Conservation (phyloP, 2,113 vertebrate genomes). For the Lophius piscatorius region DNA sequence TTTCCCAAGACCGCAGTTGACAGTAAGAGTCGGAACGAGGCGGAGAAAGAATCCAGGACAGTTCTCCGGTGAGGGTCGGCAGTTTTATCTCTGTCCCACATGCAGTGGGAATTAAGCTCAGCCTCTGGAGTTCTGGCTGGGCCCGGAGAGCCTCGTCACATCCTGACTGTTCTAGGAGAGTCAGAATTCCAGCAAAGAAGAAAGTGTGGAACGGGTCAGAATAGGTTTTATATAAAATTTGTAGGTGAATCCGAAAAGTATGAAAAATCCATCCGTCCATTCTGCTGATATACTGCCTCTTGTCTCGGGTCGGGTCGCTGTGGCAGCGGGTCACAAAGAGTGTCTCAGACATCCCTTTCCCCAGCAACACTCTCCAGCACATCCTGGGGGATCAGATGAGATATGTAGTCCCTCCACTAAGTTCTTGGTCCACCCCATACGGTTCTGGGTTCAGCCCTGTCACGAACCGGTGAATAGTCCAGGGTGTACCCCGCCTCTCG, state of each 20-base stretch:
- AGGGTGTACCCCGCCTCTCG: too few species aligned
- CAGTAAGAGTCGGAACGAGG: constrained; percentile 24
- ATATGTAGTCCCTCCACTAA: too few species aligned
- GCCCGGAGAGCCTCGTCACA: constrained; percentile 49
- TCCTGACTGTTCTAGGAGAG: too few species aligned
- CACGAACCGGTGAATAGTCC: too few species aligned
- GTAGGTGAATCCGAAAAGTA: neutral
- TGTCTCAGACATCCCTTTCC: too few species aligned
- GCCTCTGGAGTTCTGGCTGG: constrained; percentile 42
- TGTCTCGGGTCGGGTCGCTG: too few species aligned
- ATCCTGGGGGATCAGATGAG: too few species aligned
- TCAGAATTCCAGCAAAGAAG: constrained; percentile 23
- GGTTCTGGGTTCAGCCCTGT: too few species aligned
- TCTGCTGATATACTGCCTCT: too few species aligned
- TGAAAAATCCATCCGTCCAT: neutral
- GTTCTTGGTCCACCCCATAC: too few species aligned
- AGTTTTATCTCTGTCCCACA: constrained; percentile 69
- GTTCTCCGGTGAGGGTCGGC: constrained; percentile 53
- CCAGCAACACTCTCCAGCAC: too few species aligned
- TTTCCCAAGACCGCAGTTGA: constrained; percentile 40
- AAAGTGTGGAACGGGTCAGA: constrained; percentile 11
- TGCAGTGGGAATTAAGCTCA: constrained; percentile 69
- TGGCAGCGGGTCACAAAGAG: too few species aligned
- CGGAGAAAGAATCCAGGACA: constrained; percentile 60
- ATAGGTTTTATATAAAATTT: neutral